phyloP scores from a whole-genome alignment of 2,113 vertebrate genomes.

The Fulmarus glacialis region DNA sequence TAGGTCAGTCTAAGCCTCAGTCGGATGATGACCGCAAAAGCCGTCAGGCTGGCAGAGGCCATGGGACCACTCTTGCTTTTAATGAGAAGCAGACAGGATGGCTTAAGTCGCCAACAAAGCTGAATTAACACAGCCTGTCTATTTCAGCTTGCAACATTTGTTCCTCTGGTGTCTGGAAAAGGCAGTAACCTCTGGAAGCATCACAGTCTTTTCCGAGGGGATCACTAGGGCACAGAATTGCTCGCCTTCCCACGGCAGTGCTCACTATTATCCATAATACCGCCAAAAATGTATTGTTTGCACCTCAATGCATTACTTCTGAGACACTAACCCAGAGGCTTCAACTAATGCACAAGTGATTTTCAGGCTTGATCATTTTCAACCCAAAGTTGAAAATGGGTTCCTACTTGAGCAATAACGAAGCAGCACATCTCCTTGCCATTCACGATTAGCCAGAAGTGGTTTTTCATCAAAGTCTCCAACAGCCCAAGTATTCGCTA shows the following conservation, averaged over 20 bases:
- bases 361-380: background rate
- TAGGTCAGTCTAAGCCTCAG: background rate
- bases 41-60: background rate
- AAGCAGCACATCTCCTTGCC: background rate
- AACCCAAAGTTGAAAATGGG: background rate
- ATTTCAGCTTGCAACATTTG: background rate
- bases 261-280: background rate
- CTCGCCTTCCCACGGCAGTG: background rate
- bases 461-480: background rate
- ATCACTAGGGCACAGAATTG: background rate
- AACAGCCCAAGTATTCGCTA: background rate
- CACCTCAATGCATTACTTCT: background rate
- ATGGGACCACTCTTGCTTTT: background rate
- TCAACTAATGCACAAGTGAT: background rate
- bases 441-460: background rate
- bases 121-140: background rate
- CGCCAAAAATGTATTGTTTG: background rate
- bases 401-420: background rate
- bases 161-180: background rate
- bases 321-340: background rate
- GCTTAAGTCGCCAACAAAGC: background rate
- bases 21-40: rapidly evolving
- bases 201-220: background rate
- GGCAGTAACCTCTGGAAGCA: background rate
- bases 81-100: background rate